Conservation (phyloP, 2,888 invertebrate species). For the Odiellus spinosus region DNA sequence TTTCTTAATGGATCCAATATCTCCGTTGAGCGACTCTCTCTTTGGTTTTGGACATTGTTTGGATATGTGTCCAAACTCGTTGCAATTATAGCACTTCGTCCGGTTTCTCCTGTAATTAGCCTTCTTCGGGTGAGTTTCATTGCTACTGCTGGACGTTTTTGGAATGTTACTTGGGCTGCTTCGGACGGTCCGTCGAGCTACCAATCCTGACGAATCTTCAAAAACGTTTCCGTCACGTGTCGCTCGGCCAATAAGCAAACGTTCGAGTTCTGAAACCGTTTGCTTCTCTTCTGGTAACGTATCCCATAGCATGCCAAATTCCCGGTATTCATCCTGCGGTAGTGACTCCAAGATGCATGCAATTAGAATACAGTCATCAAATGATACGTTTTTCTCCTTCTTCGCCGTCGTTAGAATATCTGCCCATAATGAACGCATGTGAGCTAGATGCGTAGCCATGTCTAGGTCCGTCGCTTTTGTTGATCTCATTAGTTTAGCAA, state of each 20-base stretch:
- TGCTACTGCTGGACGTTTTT: too few species aligned
- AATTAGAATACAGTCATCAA: slow-evolving; percentile 1
- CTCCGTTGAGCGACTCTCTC: too few species aligned
- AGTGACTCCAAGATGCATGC: slow-evolving; percentile 1
- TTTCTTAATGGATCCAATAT: too few species aligned
- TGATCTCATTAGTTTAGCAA: too few species aligned
- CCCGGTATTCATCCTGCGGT: slow-evolving; percentile 5
- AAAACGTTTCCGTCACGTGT: too few species aligned
- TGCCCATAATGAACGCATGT: slow-evolving; percentile 5
- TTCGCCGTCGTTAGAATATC: not conserved
- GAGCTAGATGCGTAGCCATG: not conserved
- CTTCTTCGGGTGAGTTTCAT: not conserved
- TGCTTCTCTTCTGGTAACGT: slow-evolving; percentile 4
- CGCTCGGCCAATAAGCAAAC: too few species aligned
- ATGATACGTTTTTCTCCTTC: slow-evolving; percentile 1
- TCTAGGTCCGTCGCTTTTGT: too few species aligned
- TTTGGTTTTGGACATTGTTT: slow-evolving; percentile 1
- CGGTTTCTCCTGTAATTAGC: not conserved
- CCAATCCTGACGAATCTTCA: too few species aligned
- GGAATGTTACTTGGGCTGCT: too few species aligned
- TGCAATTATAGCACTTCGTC: slow-evolving; percentile 1
- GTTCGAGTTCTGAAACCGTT: not conserved
- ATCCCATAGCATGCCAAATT: slow-evolving; percentile 4
- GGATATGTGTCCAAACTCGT: slow-evolving; percentile 1
- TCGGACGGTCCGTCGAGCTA: too few species aligned